Conservation (phyloP, 2,888 invertebrate species). For the Listrodromus nycthemerus region DNA sequence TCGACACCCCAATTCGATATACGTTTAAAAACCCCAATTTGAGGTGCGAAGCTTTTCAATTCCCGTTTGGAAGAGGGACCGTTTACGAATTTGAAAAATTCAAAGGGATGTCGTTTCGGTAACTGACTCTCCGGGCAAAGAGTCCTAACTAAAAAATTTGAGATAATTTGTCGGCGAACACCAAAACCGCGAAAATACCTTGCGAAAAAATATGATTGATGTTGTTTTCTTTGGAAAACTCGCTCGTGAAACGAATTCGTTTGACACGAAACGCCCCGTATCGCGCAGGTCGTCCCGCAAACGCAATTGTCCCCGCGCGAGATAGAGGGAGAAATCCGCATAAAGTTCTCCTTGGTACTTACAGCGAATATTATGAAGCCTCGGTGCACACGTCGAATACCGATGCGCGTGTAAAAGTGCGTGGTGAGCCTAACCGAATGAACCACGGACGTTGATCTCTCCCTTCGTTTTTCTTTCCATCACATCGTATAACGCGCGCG, state of each 20-base stretch:
- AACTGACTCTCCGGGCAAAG: neutral
- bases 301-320: slow-evolving; percentile 79
- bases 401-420: slow-evolving; percentile 39
- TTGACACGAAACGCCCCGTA: slow-evolving; percentile 6
- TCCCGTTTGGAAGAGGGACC: neutral
- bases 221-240: neutral
- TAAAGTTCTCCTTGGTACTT: slow-evolving; percentile 58
- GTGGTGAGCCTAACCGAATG: slow-evolving; percentile 53
- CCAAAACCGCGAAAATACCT: neutral
- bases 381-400: slow-evolving; percentile 17
- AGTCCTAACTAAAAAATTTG: neutral
- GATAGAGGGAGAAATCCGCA: slow-evolving; percentile 53
- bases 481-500: slow-evolving; percentile 40
- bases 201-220: neutral
- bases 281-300: slow-evolving; percentile 74
- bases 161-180: neutral
- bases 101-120: neutral
- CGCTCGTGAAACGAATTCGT: neutral
- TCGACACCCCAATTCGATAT: no score
- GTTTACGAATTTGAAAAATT: neutral
- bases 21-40: neutral
- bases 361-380: slow-evolving; percentile 16
- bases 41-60: neutral
- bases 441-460: slow-evolving; percentile 55
- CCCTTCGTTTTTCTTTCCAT: slow-evolving; percentile 38